These are phyloP conservation scores for Austrofundulus limnaeus DNA, from an alignment of 2,113 vertebrate species.

Conservation along the genomic window DNA sequence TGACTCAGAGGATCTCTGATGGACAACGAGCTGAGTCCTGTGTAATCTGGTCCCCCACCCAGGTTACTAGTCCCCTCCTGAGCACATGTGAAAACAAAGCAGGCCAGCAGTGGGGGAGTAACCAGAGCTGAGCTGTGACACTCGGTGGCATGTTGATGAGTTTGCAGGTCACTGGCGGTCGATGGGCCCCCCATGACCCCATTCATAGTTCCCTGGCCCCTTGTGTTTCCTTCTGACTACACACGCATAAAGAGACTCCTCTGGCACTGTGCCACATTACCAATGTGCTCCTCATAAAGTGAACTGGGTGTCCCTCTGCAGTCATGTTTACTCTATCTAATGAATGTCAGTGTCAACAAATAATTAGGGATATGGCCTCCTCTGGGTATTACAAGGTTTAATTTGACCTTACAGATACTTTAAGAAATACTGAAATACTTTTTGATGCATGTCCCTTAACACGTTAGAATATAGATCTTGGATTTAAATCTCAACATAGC, in stretches of 20 bases:
- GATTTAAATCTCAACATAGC: no score
- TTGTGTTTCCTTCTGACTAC: constrained; percentile 78
- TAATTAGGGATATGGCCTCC: not conserved
- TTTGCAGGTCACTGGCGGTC: constrained; percentile 77
- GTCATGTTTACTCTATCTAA: constrained; percentile 50
- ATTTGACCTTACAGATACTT: not conserved
- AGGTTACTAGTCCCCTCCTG: constrained; percentile 60
- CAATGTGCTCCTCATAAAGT: constrained; percentile 53
- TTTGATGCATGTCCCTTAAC: no score
- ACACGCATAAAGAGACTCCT: constrained; percentile 74
- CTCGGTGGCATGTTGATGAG: constrained; percentile 80
- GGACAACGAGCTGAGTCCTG: constrained; percentile 52
- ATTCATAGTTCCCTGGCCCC: constrained; percentile 64
- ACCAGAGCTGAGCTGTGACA: constrained; percentile 65
- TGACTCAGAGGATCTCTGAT: constrained; percentile 36
- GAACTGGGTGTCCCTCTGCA: constrained; percentile 59
- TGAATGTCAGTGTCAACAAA: constrained; percentile 37
- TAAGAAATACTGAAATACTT: no score
- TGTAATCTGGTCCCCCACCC: constrained; percentile 71
- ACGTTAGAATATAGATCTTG: no score
- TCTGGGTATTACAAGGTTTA: not conserved
- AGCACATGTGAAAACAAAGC: constrained; percentile 72
- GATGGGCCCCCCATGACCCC: constrained; percentile 74
- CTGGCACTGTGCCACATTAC: constrained; percentile 64
- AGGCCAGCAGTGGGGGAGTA: constrained; percentile 63